Evolutionary conservation across 2,113 vertebrate species (phyloP).

Genomic region (Cheirogaleus medius): DNA sequence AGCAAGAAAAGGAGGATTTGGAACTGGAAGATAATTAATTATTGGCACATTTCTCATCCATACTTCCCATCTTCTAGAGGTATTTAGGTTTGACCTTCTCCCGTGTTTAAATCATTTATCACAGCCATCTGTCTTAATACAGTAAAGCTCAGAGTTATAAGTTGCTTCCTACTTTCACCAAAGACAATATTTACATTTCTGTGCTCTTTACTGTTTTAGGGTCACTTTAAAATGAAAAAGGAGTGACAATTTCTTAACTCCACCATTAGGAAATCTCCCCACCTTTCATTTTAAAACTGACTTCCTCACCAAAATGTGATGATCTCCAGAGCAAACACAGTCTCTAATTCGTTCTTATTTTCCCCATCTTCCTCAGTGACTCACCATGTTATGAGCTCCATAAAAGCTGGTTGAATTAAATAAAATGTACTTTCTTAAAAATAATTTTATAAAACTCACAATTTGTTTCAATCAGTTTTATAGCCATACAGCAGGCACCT

Average conservation of each 20-base stretch:
- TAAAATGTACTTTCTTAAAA: background rate
- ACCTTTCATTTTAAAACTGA: background rate
- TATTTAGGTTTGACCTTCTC: background rate
- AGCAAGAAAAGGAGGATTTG: background rate
- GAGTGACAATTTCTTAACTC: background rate
- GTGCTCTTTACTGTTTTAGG: background rate
- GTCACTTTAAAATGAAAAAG: background rate
- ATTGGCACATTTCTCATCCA: background rate
- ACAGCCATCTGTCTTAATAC: background rate
- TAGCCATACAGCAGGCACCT: background rate
- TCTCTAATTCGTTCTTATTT: background rate
- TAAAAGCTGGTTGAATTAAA: background rate
- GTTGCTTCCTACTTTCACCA: background rate
- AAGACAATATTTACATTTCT: background rate
- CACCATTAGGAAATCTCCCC: background rate
- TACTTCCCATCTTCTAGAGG: background rate
- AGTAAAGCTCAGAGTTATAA: background rate
- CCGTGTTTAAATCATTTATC: background rate
- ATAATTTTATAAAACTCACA: background rate
- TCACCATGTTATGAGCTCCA: background rate
- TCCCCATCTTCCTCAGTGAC: background rate
- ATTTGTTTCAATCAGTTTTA: constrained; percentile 24
- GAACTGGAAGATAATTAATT: background rate
- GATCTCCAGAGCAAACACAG: background rate
- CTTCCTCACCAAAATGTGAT: background rate